Evolutionary conservation across 1,140 invertebrate genomes (phyloP).

Genomic region (Ericerus pela): DNA sequence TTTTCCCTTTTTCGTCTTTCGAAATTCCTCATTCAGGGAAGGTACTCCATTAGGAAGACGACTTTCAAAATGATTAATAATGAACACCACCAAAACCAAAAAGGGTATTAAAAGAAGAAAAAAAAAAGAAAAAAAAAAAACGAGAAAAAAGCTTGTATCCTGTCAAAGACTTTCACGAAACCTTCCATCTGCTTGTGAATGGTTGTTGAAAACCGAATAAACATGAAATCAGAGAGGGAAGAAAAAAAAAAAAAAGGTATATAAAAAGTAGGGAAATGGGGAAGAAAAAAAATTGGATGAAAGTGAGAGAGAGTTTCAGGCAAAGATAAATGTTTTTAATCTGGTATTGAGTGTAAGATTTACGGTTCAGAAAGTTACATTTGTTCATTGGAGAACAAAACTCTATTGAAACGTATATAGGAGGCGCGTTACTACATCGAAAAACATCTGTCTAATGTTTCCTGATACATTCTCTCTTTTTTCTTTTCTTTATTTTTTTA

Average conservation of each 20-base stretch:
- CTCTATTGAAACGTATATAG: too few relatives aligned
- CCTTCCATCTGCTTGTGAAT: background rate
- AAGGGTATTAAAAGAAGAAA: background rate
- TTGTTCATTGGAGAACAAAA: background rate
- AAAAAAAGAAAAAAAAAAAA: too few relatives aligned
- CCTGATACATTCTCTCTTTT: background rate
- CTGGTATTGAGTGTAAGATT: slow-evolving; percentile 12
- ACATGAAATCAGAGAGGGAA: background rate
- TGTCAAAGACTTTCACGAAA: background rate
- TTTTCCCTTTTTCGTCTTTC: too few relatives aligned
- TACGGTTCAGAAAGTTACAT: slow-evolving; percentile 6
- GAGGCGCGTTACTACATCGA: too few relatives aligned
- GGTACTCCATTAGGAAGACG: slow-evolving; percentile 2
- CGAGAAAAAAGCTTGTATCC: background rate
- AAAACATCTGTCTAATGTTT: slow-evolving; percentile 2
- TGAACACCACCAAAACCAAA: background rate
- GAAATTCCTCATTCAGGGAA: too few relatives aligned
- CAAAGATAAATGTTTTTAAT: slow-evolving; percentile 10
- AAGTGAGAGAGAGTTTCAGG: background rate
- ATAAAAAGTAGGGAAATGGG: background rate
- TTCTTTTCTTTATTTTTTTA: too few relatives aligned
- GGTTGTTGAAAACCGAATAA: background rate
- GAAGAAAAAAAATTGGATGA: background rate
- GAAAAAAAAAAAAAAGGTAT: too few relatives aligned
- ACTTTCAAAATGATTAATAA: slow-evolving; percentile 11